Evolutionary conservation across 1,140 invertebrate species (phyloP), one percentile per base, ranked within the genome.

Genomic region (Nasonia giraulti): DNA sequence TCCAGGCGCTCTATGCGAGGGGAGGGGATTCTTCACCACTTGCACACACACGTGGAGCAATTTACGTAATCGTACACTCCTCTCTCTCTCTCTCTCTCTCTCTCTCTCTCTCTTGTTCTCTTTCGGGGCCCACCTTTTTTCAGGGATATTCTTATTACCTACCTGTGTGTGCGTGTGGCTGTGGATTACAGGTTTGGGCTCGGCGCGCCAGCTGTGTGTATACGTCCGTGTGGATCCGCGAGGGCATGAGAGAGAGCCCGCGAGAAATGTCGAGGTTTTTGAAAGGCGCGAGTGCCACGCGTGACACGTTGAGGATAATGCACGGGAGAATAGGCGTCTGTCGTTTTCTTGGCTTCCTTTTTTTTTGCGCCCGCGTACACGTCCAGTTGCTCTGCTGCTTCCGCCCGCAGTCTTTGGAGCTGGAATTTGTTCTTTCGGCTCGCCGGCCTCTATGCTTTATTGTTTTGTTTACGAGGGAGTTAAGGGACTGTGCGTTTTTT

Each of bases 161-260:
- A 91, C 87, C 91, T 92, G 88, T 78, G 27, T 55, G 44, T 76
- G 47, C 10, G 47, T 50, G 47, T 37, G 33, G 6, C 6, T 44
- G 40, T 55, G 3, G 50, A 91, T 92, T 71, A 86, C 69, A 85
- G 40, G 71, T 74, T 2, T 33, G 73, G 50, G 80, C n/a, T 12
- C 17, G 31, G 31, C 75, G 75, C 10, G 44, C 40, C 44, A 55
- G 31, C 44, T 77, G 40, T 44, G 69, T n/a, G 78, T 4, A 37
- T 27, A 27, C 5, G 23, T 73, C 10, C 23, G 23, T 73, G 23
- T 73, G 17, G 33, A 37, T 37, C 33, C 14, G 37, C 71, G 33
- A 74, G 73, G 33, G 7, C 17, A 1, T 20, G n/a, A 40, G 47
- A 12, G 20, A 27, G 27, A 27, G 27, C 12, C 40, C 5, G 77